Evolutionary conservation across 2,888 invertebrate species (phyloP).

Genomic region (Andrena bicolor): DNA sequence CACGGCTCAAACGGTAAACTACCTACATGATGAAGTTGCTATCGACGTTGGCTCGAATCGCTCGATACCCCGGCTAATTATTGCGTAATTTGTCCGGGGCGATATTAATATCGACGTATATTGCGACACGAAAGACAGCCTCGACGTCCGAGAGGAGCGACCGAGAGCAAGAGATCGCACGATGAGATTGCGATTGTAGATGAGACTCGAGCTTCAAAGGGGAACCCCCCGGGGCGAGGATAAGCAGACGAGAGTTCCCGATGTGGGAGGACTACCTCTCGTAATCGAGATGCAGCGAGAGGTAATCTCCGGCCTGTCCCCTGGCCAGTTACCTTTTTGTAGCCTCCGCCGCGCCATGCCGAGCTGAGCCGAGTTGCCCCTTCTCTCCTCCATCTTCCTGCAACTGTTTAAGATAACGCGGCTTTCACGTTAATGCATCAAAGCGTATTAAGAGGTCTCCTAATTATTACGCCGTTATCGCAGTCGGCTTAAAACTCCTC

Average conservation of each 20-base stretch:
- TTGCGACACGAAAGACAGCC: conserved; percentile 42
- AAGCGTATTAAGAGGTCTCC: conserved; percentile 34
- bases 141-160: conserved; percentile 24
- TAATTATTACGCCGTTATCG: conserved; percentile 31
- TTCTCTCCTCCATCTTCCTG: neutral
- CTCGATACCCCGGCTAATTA: conserved; percentile 47
- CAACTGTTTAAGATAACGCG: conserved; percentile 42
- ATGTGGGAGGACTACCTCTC: conserved; percentile 59
- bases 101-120: conserved; percentile 60
- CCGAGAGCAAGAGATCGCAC: conserved; percentile 67
- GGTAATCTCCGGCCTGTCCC: conserved; percentile 62
- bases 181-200: conserved; percentile 74
- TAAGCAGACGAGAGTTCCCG: conserved; percentile 63
- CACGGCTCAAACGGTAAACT: conserved; percentile 19
- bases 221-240: conserved; percentile 65
- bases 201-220: conserved; percentile 72
- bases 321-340: conserved; percentile 60
- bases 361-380: neutral
- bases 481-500: too few species aligned
- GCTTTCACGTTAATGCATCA: conserved; percentile 31
- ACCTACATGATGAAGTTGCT: conserved; percentile 31
- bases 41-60: conserved; percentile 14
- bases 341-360: conserved; percentile 26
- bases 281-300: conserved; percentile 55
- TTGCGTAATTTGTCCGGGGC: conserved; percentile 55